Evolutionary conservation across 2,888 invertebrate species (phyloP).

Genomic region (Athrips mouffetella): DNA sequence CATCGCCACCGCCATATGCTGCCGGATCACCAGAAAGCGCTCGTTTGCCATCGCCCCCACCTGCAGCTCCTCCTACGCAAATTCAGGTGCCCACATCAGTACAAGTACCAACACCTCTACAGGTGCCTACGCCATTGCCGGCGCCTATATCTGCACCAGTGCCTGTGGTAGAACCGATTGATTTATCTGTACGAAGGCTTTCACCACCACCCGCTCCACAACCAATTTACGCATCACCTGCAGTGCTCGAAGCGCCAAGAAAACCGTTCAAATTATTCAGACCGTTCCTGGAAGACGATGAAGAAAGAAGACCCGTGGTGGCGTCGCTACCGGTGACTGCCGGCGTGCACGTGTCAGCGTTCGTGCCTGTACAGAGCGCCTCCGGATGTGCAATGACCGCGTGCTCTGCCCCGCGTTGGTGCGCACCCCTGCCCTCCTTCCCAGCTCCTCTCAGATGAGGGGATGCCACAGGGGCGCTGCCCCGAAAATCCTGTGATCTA

Average conservation of each 20-base stretch:
- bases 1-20: constrained; percentile 67
- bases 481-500: constrained; percentile 71
- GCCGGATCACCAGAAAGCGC: constrained; percentile 68
- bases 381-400: constrained; percentile 59
- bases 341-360: constrained; percentile 65
- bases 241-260: constrained; percentile 55
- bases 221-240: constrained; percentile 40
- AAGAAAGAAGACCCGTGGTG: constrained; percentile 58
- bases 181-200: constrained; percentile 55
- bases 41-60: constrained; percentile 65
- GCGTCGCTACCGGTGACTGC: constrained; percentile 57
- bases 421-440: constrained; percentile 81
- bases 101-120: constrained; percentile 36
- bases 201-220: constrained; percentile 58
- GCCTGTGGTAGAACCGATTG: constrained; percentile 54
- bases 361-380: constrained; percentile 69
- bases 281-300: constrained; percentile 84
- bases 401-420: constrained; percentile 78
- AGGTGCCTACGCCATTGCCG: constrained; percentile 37
- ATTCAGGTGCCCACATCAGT: constrained; percentile 43
- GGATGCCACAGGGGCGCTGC: constrained; percentile 56
- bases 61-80: constrained; percentile 43
- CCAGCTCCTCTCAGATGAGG: constrained; percentile 71
- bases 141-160: constrained; percentile 42
- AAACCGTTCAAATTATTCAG: constrained; percentile 87